Base-by-base conservation (phyloP, 2,797 vertebrate species). In the Calcarius lapponicus region DNA sequence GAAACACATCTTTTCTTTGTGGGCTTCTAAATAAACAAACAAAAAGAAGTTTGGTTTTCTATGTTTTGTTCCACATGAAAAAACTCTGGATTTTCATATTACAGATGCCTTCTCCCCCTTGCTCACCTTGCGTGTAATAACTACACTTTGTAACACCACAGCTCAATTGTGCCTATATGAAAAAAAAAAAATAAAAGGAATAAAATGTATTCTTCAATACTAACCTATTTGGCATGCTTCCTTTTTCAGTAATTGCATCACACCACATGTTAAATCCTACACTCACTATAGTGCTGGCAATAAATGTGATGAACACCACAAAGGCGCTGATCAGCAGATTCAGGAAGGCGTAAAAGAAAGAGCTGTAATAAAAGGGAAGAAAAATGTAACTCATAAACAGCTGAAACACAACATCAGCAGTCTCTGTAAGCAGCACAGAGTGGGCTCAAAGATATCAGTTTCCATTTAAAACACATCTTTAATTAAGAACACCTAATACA, bases 221-320 rank as follows among this genome's bases (percentile, higher is more conserved):
- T 64, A 87, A 99, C 99, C 99, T 99, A 98, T 98, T 98, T 53
- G 98, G 98, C 98, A 98, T 97, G 34, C 96, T 98, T 93, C 99
- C 99, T 75, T 98, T 98, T 96, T 99, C 99, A 0, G 99, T 99
- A 97, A 99, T 90, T 82, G 99, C 97, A 34, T 99, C 99, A 31
- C 99, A 99, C 99, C 99, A 99, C 98, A 99, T 98, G 97, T 99
- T 99, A 97, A 99, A 99, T 64, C 99, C 99, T 97, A 99, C 99
- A 12, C 98, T 99, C 97, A 99, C 98, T 21, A 99, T 99, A 91
- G 99, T 99, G 98, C 99, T 99, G 95, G 99, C 99, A 78, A 99
- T 98, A 97, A 99, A 99, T 94, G 99, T 98, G 22, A 98, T 98
- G 96, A 99, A 99, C 92, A 99, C 98, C 92, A 99, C 98, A 95